These are phyloP conservation scores for Dipodomys merriami DNA, from an alignment of 2,113 vertebrate genomes.

Conservation along the genomic window DNA sequence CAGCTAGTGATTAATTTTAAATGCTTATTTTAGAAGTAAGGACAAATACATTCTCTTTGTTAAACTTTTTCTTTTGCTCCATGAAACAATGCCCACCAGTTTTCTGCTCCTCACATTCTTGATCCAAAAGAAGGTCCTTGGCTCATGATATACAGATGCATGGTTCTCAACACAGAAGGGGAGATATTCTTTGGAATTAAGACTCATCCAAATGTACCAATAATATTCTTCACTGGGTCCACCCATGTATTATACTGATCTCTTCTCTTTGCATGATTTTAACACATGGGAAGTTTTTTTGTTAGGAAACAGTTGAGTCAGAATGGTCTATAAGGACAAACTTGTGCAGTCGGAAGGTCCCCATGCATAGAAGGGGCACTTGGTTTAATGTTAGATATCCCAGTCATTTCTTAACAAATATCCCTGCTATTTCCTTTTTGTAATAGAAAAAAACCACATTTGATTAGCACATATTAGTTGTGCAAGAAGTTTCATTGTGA, in stretches of 20 bases:
- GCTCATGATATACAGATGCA: background rate
- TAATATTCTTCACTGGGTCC: too few relatives aligned
- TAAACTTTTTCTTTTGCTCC: background rate
- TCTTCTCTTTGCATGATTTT: background rate
- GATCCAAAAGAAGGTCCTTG: background rate
- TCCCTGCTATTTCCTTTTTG: too few relatives aligned
- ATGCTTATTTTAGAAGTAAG: background rate
- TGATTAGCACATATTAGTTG: too few relatives aligned
- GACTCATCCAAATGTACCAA: background rate
- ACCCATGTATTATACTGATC: background rate
- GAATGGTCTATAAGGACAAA: background rate
- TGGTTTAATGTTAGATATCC: background rate
- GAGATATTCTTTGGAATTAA: background rate
- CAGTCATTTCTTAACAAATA: background rate
- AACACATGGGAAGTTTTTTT: background rate
- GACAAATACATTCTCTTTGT: background rate
- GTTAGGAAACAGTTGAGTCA: background rate
- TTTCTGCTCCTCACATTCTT: background rate
- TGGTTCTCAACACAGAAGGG: background rate
- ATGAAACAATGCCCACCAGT: background rate
- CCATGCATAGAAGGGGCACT: background rate
- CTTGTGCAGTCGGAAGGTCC: rapidly evolving
- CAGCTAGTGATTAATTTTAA: background rate
- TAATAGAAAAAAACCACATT: too few relatives aligned
- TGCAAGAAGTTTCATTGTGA: too few relatives aligned